Evolutionary conservation across 2,888 invertebrate genomes (phyloP), one percentile per base, ranked within the genome.

Genomic region (Stegophylla sp.): DNA sequence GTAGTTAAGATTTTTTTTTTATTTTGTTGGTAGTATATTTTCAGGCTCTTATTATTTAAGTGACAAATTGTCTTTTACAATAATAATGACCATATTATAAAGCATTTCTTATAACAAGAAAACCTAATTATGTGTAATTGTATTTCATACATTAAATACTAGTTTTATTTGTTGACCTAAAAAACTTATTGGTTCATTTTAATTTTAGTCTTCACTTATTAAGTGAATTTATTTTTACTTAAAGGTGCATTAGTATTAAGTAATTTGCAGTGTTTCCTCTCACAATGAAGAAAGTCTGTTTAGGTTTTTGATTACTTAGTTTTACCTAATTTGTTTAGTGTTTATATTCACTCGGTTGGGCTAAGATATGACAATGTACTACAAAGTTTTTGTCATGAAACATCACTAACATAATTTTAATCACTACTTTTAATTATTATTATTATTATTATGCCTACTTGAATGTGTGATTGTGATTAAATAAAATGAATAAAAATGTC

Each of bases 351-450:
- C 61, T 79, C 28, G 69, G 69, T 79, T 79, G 71, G 79, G 59
- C 48, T 51, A 79, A 59, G 51, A 71, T 34, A 34, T 26, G 79
- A 26, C 48, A 79, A 48, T 48, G 20, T 61, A 71, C 61, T 71
- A 67, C n/a, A 20, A 43, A 59, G 48, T 79, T 79, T 66, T 51
- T 67, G 28, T 69, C 59, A 20, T 51, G 61, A 79, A 67, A 63
- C 79, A 79, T 79, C 79, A 79, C 71, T 71, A 79, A 79, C 71
- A 71, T 77, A 77, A 43, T 77, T 28, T 59, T 69, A 77, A 71
- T 71, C 23, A 64, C 56, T 66, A 53, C 15, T 34, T 34, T 34
- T 34, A 15, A 56, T 56, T 67, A 20, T 41, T 34, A n/a, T 64
- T 74, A 28, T n/a, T 63, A 34, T 51, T 69, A 26, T 61, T 63